Evolutionary conservation across 2,797 vertebrate species (phyloP).

Genomic region (Chelon auratus): DNA sequence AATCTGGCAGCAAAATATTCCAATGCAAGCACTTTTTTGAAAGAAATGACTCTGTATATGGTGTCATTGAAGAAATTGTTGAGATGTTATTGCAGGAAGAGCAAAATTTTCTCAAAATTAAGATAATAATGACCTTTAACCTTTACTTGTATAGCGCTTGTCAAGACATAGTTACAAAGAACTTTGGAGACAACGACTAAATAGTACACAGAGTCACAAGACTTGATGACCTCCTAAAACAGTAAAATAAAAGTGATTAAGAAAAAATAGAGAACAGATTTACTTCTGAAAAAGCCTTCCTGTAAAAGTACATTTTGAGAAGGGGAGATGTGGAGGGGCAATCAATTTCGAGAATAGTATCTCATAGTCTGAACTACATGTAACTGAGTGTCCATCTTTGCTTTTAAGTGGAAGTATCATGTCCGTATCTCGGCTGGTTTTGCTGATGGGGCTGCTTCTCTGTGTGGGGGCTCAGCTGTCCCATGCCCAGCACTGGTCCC

Average conservation of each 20-base stretch:
- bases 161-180: too few relatives aligned
- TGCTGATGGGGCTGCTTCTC: conserved; percentile 83
- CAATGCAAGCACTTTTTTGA: background rate
- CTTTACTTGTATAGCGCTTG: too few relatives aligned
- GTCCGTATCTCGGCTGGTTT: conserved; percentile 77
- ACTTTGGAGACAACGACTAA: too few relatives aligned
- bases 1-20: background rate
- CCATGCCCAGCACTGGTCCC: conserved; percentile 90
- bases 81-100: background rate
- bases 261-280: too few relatives aligned
- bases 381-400: conserved; percentile 7
- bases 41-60: background rate
- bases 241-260: too few relatives aligned
- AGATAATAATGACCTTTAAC: too few relatives aligned
- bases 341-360: background rate
- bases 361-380: background rate
- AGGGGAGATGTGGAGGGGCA: too few relatives aligned
- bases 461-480: conserved; percentile 79
- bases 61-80: background rate
- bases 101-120: too few relatives aligned
- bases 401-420: conserved; percentile 69
- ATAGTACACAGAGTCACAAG: too few relatives aligned
- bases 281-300: too few relatives aligned
- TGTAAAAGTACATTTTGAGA: too few relatives aligned
- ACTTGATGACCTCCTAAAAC: too few relatives aligned